Base-by-base conservation (phyloP, 2,888 invertebrate species). In the Stratiomys singularior region DNA sequence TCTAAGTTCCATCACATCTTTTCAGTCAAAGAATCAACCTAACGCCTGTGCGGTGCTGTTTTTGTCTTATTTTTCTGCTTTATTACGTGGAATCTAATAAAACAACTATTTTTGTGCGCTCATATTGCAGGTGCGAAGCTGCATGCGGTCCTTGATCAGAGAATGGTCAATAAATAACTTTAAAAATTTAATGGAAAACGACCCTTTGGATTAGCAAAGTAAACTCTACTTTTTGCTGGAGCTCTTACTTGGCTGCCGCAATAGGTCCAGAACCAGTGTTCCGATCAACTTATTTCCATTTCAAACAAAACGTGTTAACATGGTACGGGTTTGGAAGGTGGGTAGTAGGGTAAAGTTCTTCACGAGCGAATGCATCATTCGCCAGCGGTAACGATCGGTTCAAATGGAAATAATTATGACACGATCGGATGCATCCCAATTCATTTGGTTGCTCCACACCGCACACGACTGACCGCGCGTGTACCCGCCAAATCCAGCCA, bases 401-500 rank as follows among this genome's bases (percentile, higher is more conserved):
- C 69, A 47, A 69, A 69, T 69, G 69, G 69, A 69, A 69, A 69
- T 69, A 47, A 69, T 69, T 69, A 69, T 69, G 74, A 74, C 74
- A 74, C 74, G 74, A 74, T 74, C 74, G 74, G 74, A 74, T 74
- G 74, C 58, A 74, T 58, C 60, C 74, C 58, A 60, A 74, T 74
- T 58, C 74, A 74, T 74, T 74, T 60, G 74, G 74, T 74, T 74
- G 74, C 74, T 58, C 60, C 58, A 74, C 74, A 30, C 72, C 72
- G 72, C 72, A 72, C 72, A 72, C 72, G 72, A 72, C 72, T 72
- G 72, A 72, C 72, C 72, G 72, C 72, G 74, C 74, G 74, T 82
- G 84, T 78, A 80, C 79, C 80, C 80, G 80, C 77, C 78, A 79
- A 80, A 79, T 80, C 80, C 79, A 79, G 80, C 79, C 79, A 80